Evolutionary conservation across 92 coral and sea anemone species (phyloP).

Genomic region (Scolanthus callimorphus): DNA sequence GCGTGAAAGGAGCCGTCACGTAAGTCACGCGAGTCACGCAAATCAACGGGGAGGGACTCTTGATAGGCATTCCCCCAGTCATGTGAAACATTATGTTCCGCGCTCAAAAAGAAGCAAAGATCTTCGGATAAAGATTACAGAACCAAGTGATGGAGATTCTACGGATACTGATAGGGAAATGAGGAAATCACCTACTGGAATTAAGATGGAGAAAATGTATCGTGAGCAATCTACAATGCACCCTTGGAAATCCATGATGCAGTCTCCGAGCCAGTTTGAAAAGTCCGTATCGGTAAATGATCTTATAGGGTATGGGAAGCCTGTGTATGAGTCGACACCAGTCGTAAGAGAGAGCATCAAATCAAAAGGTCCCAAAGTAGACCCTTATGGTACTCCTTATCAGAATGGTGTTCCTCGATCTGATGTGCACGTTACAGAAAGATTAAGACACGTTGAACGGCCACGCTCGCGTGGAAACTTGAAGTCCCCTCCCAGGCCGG

Average conservation of each 20-base stretch:
- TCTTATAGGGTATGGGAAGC: constrained; percentile 12
- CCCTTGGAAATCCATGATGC: constrained; percentile 74
- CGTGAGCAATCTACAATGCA: constrained; percentile 83
- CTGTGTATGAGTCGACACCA: constrained; percentile 58
- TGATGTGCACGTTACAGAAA: constrained; percentile 12
- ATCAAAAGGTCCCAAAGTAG: not conserved
- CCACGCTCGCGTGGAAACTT: constrained; percentile 10
- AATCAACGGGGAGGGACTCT: too few species aligned
- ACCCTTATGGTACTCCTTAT: not conserved
- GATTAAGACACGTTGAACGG: constrained; percentile 20
- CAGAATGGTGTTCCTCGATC: constrained; percentile 4
- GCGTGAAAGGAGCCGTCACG: not conserved
- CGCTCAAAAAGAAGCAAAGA: constrained; percentile 12
- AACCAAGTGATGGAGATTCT: constrained; percentile 58
- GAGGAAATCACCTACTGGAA: constrained; percentile 94
- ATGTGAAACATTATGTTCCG: constrained; percentile 17
- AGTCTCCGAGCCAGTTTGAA: constrained; percentile 18
- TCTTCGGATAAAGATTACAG: not conserved
- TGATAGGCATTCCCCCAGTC: constrained; percentile 11
- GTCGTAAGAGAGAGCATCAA: constrained; percentile 1
- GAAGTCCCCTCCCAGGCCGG: constrained; percentile 36
- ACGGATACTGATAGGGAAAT: constrained; percentile 86
- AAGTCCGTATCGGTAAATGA: constrained; percentile 26
- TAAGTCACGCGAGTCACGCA: too few species aligned
- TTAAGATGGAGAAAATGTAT: constrained; percentile 78